Conservation (phyloP, 2,888 invertebrate genomes). For the Argyra leucocephala region DNA sequence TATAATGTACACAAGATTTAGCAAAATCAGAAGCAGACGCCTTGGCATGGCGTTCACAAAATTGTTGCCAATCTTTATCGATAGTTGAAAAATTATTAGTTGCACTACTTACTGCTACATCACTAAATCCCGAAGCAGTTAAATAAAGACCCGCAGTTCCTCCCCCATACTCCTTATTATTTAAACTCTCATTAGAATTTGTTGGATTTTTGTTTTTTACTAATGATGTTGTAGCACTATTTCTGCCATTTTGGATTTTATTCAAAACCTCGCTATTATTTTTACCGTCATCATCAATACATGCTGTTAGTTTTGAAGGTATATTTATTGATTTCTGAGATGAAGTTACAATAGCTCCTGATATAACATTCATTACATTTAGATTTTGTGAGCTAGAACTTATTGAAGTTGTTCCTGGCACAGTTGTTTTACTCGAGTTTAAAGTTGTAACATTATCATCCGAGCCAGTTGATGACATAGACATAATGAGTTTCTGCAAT, state of each 20-base stretch:
- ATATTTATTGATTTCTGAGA: not conserved
- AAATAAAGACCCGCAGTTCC: not conserved
- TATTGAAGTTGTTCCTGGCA: not conserved
- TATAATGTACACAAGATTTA: constrained; percentile 70
- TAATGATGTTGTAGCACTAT: not conserved
- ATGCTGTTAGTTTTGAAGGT: not conserved
- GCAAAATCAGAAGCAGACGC: constrained; percentile 81
- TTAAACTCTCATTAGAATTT: not conserved
- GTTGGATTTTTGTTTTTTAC: not conserved
- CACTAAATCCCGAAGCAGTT: not conserved
- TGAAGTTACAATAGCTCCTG: not conserved
- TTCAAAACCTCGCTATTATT: not conserved
- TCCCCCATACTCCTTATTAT: not conserved
- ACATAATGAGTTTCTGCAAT: too few relatives aligned
- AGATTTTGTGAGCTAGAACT: not conserved
- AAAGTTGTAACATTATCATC: not conserved
- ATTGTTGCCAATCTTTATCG: constrained; percentile 60
- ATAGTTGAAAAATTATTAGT: not conserved
- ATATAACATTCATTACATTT: not conserved
- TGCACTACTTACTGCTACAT: not conserved
- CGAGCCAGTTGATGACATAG: not conserved
- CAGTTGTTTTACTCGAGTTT: not conserved
- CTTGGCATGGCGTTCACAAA: constrained; percentile 79
- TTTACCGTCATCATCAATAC: not conserved
- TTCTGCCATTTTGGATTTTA: not conserved